Evolutionary conservation across 2,113 vertebrate species (phyloP).

Genomic region (Petroica traversi): DNA sequence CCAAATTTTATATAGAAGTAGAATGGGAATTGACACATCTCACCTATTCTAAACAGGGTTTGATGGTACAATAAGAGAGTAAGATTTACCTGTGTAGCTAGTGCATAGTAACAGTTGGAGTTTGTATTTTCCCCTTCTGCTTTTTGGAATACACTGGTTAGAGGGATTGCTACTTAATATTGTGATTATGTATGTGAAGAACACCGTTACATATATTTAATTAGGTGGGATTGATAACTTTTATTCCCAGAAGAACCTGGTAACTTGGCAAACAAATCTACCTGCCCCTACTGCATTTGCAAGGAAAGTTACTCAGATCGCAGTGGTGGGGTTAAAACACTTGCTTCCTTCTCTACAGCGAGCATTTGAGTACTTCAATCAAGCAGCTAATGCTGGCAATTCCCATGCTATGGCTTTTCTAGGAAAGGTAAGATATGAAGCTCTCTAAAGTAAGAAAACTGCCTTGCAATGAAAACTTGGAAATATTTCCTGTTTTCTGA

Average conservation of each 20-base stretch:
- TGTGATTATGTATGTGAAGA: rapidly evolving
- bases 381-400: constrained; percentile 96
- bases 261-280: not conserved
- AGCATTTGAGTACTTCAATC: constrained; percentile 97
- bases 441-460: not conserved
- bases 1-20: not conserved
- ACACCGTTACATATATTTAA: not conserved
- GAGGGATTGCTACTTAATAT: not conserved
- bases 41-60: rapidly evolving
- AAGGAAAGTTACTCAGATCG: not conserved
- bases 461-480: not conserved
- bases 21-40: not conserved
- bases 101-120: not conserved
- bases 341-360: constrained; percentile 74
- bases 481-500: not conserved
- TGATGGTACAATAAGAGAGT: not conserved
- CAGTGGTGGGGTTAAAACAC: not conserved
- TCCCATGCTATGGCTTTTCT: constrained; percentile 98
- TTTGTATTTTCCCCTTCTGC: not conserved
- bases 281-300: not conserved
- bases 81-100: not conserved
- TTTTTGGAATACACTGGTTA: not conserved
- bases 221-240: not conserved
- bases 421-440: constrained; percentile 83
- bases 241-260: not conserved